Evolutionary conservation across 2,888 invertebrate species (phyloP).

Genomic region (Alsophila aescularia): DNA sequence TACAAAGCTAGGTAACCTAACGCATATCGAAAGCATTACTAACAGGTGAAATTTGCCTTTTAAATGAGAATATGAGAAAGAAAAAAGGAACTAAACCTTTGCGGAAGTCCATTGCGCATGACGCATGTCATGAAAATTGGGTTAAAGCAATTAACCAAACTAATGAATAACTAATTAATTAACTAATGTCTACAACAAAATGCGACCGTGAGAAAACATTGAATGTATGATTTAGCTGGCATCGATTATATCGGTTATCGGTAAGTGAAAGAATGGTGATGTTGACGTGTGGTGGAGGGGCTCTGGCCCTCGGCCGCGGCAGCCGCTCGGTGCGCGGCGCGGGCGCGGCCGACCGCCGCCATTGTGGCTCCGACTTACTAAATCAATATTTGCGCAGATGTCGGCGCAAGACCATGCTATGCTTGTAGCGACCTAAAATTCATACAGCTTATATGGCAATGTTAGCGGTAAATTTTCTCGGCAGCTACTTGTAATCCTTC

Average conservation of each 20-base stretch:
- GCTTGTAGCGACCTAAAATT: slow-evolving; percentile 83
- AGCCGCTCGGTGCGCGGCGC: slow-evolving; percentile 42
- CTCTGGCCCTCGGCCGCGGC: slow-evolving; percentile 45
- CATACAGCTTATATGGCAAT: slow-evolving; percentile 83
- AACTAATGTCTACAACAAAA: slow-evolving; percentile 4
- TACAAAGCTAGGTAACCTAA: too few relatives aligned
- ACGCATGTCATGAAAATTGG: not conserved
- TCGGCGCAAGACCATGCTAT: slow-evolving; percentile 82
- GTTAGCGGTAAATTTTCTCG: slow-evolving; percentile 84
- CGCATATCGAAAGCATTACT: not conserved
- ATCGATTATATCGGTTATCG: slow-evolving; percentile 53
- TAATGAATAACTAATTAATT: too few relatives aligned
- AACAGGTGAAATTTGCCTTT: not conserved
- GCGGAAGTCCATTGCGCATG: not conserved
- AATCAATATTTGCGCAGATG: slow-evolving; percentile 85
- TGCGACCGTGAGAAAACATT: slow-evolving; percentile 50
- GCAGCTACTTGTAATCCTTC: slow-evolving; percentile 83
- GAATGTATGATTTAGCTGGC: slow-evolving; percentile 49
- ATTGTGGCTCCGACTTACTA: slow-evolving; percentile 80
- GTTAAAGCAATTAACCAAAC: slow-evolving; percentile 15
- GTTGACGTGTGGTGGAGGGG: slow-evolving; percentile 44
- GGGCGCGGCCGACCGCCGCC: slow-evolving; percentile 57
- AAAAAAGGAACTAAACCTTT: not conserved
- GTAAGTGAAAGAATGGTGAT: slow-evolving; percentile 54
- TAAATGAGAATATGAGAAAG: not conserved